A percentile compares a stretch with the other conserved stretches of the same genome.
phyloP scores from a whole-genome alignment of 2,113 vertebrate species.

The Maccullochella peelii region DNA sequence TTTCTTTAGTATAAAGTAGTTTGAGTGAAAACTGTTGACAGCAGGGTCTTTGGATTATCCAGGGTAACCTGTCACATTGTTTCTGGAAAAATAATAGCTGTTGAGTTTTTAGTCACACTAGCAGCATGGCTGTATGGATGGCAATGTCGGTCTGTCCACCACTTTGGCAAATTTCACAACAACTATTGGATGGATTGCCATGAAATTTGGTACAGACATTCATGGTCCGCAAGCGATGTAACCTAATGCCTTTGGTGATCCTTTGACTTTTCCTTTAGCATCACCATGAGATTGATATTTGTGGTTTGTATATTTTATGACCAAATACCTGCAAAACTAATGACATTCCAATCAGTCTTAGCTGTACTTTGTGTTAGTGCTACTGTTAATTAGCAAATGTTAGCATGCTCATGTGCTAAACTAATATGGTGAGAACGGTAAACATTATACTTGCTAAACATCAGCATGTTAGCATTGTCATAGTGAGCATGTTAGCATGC shows the following conservation, averaged over 20 bases:
- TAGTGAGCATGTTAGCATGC: not conserved
- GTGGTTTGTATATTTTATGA: not conserved
- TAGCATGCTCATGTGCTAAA: not conserved
- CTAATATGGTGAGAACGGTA: not conserved
- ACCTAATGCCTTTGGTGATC: not conserved
- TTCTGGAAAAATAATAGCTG: not conserved
- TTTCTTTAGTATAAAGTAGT: not conserved
- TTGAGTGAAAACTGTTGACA: constrained; percentile 22
- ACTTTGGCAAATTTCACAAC: not conserved
- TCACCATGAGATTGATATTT: not conserved
- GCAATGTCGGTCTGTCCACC: not conserved
- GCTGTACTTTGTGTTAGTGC: not conserved
- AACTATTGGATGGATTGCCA: not conserved
- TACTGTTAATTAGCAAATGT: not conserved
- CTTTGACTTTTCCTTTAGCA: not conserved
- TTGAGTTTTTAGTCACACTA: not conserved
- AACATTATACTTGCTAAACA: not conserved
- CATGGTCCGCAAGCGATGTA: not conserved
- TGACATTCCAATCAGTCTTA: not conserved
- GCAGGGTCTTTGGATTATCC: not conserved
- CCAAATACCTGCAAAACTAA: not conserved
- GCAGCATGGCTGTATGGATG: not conserved
- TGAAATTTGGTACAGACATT: not conserved
- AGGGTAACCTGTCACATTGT: not conserved
- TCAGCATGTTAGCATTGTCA: not conserved